Conservation (phyloP, 92 coral and sea anemone species). For the Palythoa caribaeorum region DNA sequence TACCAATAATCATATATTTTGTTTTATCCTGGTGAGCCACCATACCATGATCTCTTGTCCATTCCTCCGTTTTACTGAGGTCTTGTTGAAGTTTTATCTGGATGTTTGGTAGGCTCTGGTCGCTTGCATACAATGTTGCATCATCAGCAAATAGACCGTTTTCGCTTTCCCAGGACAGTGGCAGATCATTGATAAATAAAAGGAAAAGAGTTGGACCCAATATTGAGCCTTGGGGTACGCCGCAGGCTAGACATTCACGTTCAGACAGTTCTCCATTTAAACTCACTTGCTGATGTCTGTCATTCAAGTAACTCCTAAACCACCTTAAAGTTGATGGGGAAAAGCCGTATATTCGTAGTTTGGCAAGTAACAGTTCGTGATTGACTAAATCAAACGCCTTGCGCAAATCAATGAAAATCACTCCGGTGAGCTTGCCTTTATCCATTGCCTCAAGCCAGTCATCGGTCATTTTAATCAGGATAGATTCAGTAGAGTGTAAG, state of each 20-base stretch:
- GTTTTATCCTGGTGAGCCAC: background rate
- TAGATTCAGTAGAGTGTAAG: constrained; percentile 25
- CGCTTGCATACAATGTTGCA: constrained; percentile 36
- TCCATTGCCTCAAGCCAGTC: constrained; percentile 48
- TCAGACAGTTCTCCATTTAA: background rate
- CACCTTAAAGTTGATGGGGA: constrained; percentile 20
- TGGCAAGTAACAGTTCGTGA: constrained; percentile 28
- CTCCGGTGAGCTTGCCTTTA: constrained; percentile 26
- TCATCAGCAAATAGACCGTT: constrained; percentile 51
- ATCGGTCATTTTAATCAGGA: constrained; percentile 40
- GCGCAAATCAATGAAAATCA: constrained; percentile 28
- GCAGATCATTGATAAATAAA: constrained; percentile 13
- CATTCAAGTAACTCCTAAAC: background rate
- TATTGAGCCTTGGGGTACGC: constrained; percentile 14
- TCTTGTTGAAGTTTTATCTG: background rate
- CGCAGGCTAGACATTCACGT: background rate
- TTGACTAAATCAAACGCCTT: constrained; percentile 45
- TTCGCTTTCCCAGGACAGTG: constrained; percentile 16
- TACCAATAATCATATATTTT: background rate
- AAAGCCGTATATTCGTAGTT: constrained; percentile 20
- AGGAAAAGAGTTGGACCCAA: background rate
- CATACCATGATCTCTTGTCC: background rate
- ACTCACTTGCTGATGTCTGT: background rate
- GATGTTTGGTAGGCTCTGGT: background rate
- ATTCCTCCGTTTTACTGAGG: constrained; percentile 43